Evolutionary conservation across 2,888 invertebrate genomes (phyloP), one percentile per base, ranked within the genome.

Genomic region (Dromius quadrimaculatus): DNA sequence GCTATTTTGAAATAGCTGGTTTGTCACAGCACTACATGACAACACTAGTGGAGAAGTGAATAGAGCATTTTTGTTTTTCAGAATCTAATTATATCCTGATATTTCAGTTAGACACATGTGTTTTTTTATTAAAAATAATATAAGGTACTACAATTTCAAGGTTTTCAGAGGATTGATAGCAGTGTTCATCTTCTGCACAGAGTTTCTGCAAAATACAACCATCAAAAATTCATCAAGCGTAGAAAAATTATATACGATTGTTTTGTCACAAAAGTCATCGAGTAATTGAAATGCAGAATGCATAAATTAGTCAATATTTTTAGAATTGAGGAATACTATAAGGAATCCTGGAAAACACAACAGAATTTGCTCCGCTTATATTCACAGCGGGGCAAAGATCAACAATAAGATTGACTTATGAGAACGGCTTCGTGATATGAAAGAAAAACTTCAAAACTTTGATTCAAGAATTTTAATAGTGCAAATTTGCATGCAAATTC

Each of bases 401-500:
- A 4, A 1, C 19, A 20, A 15, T 36, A 38, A 9, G 13, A 28
- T 34, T 45, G 68, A 59, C 68, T 59, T 59, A 69, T 69, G 68
- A 59, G 32, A 17, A 15, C 43, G 28, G 45, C 45, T n/a, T 65
- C 45, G 43, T 59, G 59, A 69, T 69, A 69, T 69, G 59, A 69
- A 69, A 69, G 41, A 69, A 68, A 69, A 69, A 45, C 61, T 43
- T 45, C 68, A 11, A 69, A 69, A 69, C 32, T 59, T 11, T 45
- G 28, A 13, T 17, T 28, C 19, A 15, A 28, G 41, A 38, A 59
- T 59, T 59, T 50, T 61, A 69, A 69, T 57, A 57, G 57, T 57
- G 68, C 43, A 32, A 68, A 68, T 68, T 68, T 68, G 68, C 68
- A 68, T 68, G 59, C 57, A 68, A 68, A 68, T 68, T 68, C 41